Evolutionary conservation across 2,797 vertebrate species (phyloP).

Genomic region (Arrhamphus sclerolepis): DNA sequence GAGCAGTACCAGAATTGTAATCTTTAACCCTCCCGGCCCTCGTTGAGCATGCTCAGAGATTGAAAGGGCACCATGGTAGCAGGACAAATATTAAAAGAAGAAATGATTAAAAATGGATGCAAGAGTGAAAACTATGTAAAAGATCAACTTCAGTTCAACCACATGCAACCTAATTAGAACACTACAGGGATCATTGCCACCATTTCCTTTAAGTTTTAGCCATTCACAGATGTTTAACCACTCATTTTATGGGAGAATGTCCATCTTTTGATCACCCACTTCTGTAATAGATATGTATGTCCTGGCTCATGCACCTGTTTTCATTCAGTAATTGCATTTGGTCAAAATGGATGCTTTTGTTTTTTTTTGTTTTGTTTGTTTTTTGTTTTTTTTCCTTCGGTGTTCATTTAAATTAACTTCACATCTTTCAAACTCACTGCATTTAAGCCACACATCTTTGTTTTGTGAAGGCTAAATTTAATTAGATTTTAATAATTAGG

Average conservation of each 20-base stretch:
- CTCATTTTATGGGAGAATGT: constrained; percentile 5
- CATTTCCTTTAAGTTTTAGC: constrained; percentile 19
- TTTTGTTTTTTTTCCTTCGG: constrained; percentile 19
- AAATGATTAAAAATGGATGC: constrained; percentile 40
- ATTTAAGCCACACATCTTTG: constrained; percentile 80
- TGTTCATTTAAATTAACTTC: constrained; percentile 62
- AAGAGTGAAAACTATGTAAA: constrained; percentile 44
- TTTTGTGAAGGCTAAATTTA: constrained; percentile 83
- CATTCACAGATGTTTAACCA: constrained; percentile 18
- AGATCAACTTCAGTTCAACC: constrained; percentile 40
- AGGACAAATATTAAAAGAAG: constrained; percentile 52
- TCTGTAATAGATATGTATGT: constrained; percentile 35
- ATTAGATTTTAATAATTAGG: constrained; percentile 86
- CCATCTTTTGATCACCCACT: constrained; percentile 14
- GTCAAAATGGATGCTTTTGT: constrained; percentile 45
- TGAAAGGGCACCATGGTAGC: constrained; percentile 74
- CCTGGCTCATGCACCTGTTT: constrained; percentile 25
- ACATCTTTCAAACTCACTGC: constrained; percentile 77
- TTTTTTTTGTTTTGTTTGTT: neutral
- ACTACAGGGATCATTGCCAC: constrained; percentile 30
- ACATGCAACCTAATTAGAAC: constrained; percentile 50
- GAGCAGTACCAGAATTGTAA: constrained; percentile 81
- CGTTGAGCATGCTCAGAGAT: constrained; percentile 84
- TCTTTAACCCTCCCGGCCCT: constrained; percentile 72
- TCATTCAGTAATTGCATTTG: constrained; percentile 43